phyloP scores from a whole-genome alignment of 2,888 invertebrate genomes.

The Drosophila lacicola region DNA sequence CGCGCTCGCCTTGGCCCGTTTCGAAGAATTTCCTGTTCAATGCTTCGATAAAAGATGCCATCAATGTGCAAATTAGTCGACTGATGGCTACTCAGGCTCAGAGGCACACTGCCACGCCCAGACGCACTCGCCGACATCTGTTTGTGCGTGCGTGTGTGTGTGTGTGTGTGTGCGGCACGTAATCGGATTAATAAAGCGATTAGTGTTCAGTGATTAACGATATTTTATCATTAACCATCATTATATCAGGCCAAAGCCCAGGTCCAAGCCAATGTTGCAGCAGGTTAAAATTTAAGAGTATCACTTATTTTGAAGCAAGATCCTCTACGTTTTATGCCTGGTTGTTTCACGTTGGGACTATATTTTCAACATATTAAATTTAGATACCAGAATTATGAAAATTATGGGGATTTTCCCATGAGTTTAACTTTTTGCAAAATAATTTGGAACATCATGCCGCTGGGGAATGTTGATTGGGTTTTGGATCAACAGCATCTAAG shows the following conservation, averaged over 20 bases:
- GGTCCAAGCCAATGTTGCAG: not conserved
- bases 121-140: constrained; percentile 15
- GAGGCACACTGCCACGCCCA: constrained; percentile 40
- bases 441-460: constrained; percentile 7
- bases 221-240: constrained; percentile 76
- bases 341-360: too few relatives aligned
- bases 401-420: not conserved
- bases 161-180: constrained; percentile 48
- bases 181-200: constrained; percentile 79
- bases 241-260: constrained; percentile 54
- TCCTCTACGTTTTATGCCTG: too few relatives aligned
- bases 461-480: constrained; percentile 35
- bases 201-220: constrained; percentile 71
- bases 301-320: not conserved
- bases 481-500: not conserved
- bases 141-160: constrained; percentile 29
- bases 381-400: not conserved
- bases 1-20: constrained; percentile 31
- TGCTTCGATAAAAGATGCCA: constrained; percentile 73
- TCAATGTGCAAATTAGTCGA: constrained; percentile 78
- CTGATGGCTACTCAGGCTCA: constrained; percentile 71
- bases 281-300: constrained; percentile 11
- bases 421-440: not conserved
- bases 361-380: too few relatives aligned
- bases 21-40: constrained; percentile 43